These are phyloP conservation scores for Pangasianodon gigas DNA, from an alignment of 2,113 vertebrate species.

Conservation along the genomic window DNA sequence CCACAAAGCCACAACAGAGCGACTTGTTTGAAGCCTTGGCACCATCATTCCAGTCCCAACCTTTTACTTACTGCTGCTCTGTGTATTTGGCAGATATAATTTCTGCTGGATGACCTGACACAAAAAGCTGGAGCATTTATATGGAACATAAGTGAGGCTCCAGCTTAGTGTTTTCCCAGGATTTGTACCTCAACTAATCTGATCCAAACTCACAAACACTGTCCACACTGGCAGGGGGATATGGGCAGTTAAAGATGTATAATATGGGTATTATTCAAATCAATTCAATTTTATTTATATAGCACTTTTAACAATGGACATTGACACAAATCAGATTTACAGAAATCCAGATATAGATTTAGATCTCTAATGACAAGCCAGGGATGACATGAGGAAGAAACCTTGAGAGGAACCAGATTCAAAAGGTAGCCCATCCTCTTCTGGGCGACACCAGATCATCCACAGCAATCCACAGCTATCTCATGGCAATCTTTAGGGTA, in stretches of 20 bases:
- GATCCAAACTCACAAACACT: neutral
- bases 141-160: neutral
- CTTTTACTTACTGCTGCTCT: neutral
- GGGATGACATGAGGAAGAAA: no score
- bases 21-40: neutral
- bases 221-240: neutral
- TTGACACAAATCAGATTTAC: no score
- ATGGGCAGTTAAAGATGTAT: no score
- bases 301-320: no score
- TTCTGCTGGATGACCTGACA: neutral
- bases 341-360: no score
- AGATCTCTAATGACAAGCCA: no score
- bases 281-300: neutral
- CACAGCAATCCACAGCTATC: neutral
- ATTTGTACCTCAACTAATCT: neutral
- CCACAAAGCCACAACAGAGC: neutral
- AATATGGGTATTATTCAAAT: no score
- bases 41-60: neutral
- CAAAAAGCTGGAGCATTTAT: neutral
- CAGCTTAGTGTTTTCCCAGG: neutral
- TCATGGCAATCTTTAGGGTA: neutral
- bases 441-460: no score
- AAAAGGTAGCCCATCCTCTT: no score
- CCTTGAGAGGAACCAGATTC: no score
- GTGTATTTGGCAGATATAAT: neutral